These are phyloP conservation scores for Artemia sp. DNA, from an alignment of 2,888 invertebrate species.

Conservation along the genomic window DNA sequence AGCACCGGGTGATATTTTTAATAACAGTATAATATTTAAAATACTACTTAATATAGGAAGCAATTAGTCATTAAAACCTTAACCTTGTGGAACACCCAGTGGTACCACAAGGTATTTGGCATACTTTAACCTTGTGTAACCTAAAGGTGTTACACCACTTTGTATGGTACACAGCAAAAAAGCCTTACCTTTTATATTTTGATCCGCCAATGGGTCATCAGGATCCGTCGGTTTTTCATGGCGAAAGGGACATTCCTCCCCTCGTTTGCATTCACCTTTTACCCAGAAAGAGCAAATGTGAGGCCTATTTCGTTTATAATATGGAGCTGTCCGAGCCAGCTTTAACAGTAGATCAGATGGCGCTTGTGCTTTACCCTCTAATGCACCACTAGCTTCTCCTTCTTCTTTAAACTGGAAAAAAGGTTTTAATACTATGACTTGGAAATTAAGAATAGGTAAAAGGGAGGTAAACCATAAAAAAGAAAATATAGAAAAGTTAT, in stretches of 20 bases:
- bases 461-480: too few relatives aligned
- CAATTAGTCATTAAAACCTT: too few relatives aligned
- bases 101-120: too few relatives aligned
- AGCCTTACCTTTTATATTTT: conserved; percentile 73
- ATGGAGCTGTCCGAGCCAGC: conserved; percentile 76
- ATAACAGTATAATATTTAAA: too few relatives aligned
- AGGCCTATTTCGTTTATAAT: conserved; percentile 81
- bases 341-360: conserved; percentile 65
- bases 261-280: conserved; percentile 85
- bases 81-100: too few relatives aligned
- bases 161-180: too few relatives aligned
- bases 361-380: conserved; percentile 47
- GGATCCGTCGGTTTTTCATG: conserved; percentile 94
- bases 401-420: conserved; percentile 27
- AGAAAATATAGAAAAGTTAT: too few relatives aligned
- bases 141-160: too few relatives aligned
- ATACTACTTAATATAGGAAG: too few relatives aligned
- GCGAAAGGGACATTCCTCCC: conserved; percentile 88
- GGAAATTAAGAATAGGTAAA: too few relatives aligned
- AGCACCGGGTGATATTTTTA: too few relatives aligned
- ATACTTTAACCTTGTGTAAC: too few relatives aligned
- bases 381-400: conserved; percentile 35
- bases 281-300: conserved; percentile 97
- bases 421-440: background rate
- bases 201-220: conserved; percentile 86